Base-by-base conservation (phyloP, 2,797 vertebrate genomes). In the Coracias cyanogaster region DNA sequence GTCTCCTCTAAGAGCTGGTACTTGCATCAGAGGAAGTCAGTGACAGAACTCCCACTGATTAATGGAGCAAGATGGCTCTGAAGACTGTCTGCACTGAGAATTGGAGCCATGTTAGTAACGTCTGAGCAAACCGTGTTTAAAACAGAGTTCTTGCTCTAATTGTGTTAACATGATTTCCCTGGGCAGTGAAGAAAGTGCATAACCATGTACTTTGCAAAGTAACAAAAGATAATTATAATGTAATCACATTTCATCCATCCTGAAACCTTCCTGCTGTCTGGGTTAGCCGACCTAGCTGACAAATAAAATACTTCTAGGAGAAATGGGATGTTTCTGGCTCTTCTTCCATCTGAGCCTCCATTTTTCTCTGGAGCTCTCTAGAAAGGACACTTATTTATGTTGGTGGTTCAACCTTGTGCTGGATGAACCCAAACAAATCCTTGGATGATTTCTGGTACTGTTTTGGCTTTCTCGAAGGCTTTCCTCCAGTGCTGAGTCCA, bases 151-250 rank as follows among this genome's bases (percentile, higher is more conserved):
- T 91, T 94, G 91, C 86, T 93, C 86, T 89, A 72, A 76, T 87
- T 90, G 88, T 88, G 93, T 96, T 96, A 95, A 95, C 73, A 65
- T 21, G 58, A 94, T 93, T 94, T 97, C 93, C 92, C 94, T 93
- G 96, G 95, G 70, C 92, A 49, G 89, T 79, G 31, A 78, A 74
- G 91, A 83, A 73, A 92, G 94, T 95, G 96, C 95, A 90, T 91
- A 92, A 62, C 89, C 72, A 1, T 96, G 95, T 95, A 86, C 89
- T 94, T 87, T 60, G 51, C 31, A 45, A 58, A 89, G 73, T 69
- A 94, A 93, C 89, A 80, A 81, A 94, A 84, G 78, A 43, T 80
- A 82, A 92, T 96, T 89, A 92, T 80, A 17, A 55, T 57, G 60
- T 73, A 90, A 94, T 93, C 51, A 18, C 7, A n/a, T 94, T 85